These are phyloP conservation scores for Flexamia atlantica DNA, from an alignment of 2,888 invertebrate species.

Conservation along the genomic window DNA sequence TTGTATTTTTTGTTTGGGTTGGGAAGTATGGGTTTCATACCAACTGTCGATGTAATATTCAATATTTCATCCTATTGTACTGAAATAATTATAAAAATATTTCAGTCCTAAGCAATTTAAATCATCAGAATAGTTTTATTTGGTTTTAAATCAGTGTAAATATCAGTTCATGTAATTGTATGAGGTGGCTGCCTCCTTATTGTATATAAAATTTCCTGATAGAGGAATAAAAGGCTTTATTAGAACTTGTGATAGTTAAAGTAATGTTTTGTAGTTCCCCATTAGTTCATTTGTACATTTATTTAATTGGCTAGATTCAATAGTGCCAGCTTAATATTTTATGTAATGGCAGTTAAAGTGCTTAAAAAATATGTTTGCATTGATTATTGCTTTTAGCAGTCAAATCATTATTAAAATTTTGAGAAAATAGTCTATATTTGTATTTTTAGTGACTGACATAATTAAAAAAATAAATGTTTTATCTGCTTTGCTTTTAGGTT, in stretches of 20 bases:
- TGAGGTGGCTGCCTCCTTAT: not conserved
- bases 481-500: not conserved
- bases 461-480: not conserved
- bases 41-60: no score
- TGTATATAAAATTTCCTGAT: not conserved
- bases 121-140: no score
- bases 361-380: not conserved
- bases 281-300: not conserved
- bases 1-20: no score
- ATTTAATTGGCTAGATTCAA: not conserved
- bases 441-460: not conserved
- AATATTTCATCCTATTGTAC: no score
- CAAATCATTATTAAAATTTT: not conserved
- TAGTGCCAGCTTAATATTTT: constrained; percentile 1
- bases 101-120: no score
- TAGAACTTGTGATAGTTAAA: not conserved
- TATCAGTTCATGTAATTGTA: not conserved
- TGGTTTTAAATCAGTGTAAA: no score
- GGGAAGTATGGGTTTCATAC: no score
- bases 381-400: not conserved
- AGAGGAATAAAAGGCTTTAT: not conserved
- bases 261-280: not conserved
- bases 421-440: not conserved
- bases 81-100: no score
- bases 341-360: constrained; percentile 18